Conservation (phyloP, 2,113 vertebrate genomes). For the Dicaeum eximium region DNA sequence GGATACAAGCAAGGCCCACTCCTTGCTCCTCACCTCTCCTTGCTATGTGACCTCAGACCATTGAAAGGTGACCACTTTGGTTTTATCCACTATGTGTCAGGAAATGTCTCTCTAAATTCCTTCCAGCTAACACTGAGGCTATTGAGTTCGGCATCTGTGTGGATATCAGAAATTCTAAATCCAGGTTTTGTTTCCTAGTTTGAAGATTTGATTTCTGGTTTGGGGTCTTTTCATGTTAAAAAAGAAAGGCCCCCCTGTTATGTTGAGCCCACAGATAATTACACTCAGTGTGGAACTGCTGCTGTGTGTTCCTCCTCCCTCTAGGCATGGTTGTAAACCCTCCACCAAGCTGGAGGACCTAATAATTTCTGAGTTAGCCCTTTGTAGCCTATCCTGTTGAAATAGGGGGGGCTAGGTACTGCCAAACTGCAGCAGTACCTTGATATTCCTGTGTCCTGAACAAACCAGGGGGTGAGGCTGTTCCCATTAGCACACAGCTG, state of each 20-base stretch:
- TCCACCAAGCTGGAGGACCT: neutral
- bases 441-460: neutral
- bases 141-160: neutral
- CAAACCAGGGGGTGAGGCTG: neutral
- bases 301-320: neutral
- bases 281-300: neutral
- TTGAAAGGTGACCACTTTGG: accelerated
- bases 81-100: neutral
- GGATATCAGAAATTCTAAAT: neutral
- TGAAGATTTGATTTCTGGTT: neutral
- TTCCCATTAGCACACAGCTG: neutral
- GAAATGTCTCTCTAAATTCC: neutral
- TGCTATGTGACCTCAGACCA: neutral
- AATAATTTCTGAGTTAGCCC: neutral
- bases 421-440: neutral
- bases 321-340: neutral
- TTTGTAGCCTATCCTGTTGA: neutral
- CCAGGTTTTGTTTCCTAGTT: neutral
- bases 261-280: neutral
- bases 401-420: neutral
- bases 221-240: neutral
- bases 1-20: neutral
- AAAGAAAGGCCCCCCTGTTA: neutral
- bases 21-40: neutral
- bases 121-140: neutral